Base-by-base conservation (phyloP, 2,797 vertebrate species). In the Tokudaia muenninki region DNA sequence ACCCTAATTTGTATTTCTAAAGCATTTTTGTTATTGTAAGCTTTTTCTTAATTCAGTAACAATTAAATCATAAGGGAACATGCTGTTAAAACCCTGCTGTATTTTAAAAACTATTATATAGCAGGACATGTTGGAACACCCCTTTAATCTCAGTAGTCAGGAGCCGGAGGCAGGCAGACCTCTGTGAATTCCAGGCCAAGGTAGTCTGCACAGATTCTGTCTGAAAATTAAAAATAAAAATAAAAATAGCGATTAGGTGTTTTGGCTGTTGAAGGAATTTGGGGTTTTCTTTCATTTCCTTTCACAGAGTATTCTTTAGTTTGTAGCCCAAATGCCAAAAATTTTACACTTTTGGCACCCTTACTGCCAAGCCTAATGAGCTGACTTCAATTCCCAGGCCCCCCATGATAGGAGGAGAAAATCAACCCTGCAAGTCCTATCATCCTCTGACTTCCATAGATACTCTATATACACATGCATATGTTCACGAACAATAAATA, bases 21-120 rank as follows among this genome's bases (percentile, higher is more conserved):
- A 92, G 78, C 37, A 74, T 72, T 91, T 94, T 74, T 84, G 78
- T 94, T 78, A 72, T 52, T 52, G 55, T 87, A 65, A 74, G 75
- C 59, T 50, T 87, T 90, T 67, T 90, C 63, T 61, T 55, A 87
- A 70, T 82, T 86, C 10, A 95, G 50, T 74, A 81, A 87, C 81
- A 24, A 89, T 31, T 75, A 94, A 89, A 83, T 59, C 50, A 52
- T 31, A 72, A 61, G 37, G 92, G 44, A 87, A 92, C 31, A 67
- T 81, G 75, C 44, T 79, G 94, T 90, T 94, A 90, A 94, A 95
- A 75, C 63, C 72, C 77, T 80, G 67, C 24, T 96, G 59, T 50
- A 84, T 63, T 83, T 44, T 6, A 19, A 44, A 82, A 83, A 31
- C 29, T 44, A 47, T 47, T 31, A 31, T 12, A 47, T 41, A 44